Conservation (phyloP, 1,140 invertebrate species). For the Riptortus pedestris region DNA sequence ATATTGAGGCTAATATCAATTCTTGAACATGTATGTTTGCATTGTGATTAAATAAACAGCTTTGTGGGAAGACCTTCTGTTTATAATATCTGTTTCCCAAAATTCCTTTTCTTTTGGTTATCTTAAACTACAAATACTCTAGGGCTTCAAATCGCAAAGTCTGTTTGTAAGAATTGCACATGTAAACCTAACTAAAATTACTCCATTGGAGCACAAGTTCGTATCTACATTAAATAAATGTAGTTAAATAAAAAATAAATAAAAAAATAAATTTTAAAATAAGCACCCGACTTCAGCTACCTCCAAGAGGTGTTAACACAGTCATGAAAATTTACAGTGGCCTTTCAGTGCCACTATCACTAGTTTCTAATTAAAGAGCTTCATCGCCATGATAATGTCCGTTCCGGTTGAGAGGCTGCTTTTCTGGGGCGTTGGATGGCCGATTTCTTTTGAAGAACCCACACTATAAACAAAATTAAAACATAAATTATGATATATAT, state of each 20-base stretch:
- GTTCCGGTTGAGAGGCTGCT: constrained; percentile 68
- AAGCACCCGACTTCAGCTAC: constrained; percentile 1
- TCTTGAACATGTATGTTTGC: too few species aligned
- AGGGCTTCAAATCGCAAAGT: too few species aligned
- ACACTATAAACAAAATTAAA: constrained; percentile 51
- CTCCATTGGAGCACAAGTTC: constrained; percentile 3
- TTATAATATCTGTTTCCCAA: too few species aligned
- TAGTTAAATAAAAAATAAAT: background rate
- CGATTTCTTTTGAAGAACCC: constrained; percentile 88
- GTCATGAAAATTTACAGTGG: background rate
- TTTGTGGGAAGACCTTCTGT: too few species aligned
- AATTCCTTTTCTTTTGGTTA: too few species aligned
- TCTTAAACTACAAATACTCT: too few species aligned
- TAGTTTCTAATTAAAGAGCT: constrained; percentile 40
- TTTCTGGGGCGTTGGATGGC: constrained; percentile 63
- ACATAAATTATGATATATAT: too few species aligned
- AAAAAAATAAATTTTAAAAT: background rate
- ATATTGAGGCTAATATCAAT: too few species aligned
- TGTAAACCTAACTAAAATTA: too few species aligned
- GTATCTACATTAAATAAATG: constrained; percentile 13
- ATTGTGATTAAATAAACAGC: too few species aligned
- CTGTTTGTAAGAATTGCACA: too few species aligned
- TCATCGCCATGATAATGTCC: constrained; percentile 56
- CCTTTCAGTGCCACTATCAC: background rate
- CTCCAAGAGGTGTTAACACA: constrained; percentile 4